Evolutionary conservation across 1,140 invertebrate genomes (phyloP).

Genomic region (Drosophila seguyi): DNA sequence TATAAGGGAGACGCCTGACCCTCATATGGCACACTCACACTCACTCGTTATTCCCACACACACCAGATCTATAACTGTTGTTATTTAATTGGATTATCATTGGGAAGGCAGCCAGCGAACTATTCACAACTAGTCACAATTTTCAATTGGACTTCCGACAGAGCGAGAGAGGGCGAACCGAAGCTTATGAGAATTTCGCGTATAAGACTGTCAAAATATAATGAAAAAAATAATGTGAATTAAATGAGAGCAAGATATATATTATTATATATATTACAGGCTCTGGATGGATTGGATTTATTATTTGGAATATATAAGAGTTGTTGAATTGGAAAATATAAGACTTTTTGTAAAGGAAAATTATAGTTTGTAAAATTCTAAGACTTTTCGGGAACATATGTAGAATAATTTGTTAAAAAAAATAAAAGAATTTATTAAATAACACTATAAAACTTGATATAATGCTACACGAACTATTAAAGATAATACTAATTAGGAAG

Average conservation of each 20-base stretch:
- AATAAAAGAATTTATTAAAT: neutral
- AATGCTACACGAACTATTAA: too few relatives aligned
- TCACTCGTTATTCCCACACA: neutral
- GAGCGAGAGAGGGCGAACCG: neutral
- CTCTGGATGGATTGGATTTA: too few relatives aligned
- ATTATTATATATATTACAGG: too few relatives aligned
- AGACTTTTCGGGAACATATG: neutral
- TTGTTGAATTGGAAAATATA: neutral
- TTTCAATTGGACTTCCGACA: conserved; percentile 33
- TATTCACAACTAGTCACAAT: conserved; percentile 26
- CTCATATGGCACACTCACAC: conserved; percentile 1
- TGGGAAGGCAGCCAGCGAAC: conserved; percentile 30
- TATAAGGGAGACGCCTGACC: neutral
- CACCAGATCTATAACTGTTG: conserved; percentile 33
- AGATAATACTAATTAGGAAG: too few relatives aligned
- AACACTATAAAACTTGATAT: too few relatives aligned
- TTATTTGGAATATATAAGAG: neutral
- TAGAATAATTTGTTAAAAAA: neutral
- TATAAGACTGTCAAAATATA: neutral
- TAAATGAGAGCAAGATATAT: too few relatives aligned
- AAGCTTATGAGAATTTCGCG: neutral
- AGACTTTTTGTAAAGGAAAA: neutral
- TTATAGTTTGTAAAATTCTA: neutral
- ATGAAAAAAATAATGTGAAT: neutral
- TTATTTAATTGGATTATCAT: conserved; percentile 43